These are phyloP conservation scores for Fregata magnificens DNA, from an alignment of 2,113 vertebrate genomes.

Conservation along the genomic window DNA sequence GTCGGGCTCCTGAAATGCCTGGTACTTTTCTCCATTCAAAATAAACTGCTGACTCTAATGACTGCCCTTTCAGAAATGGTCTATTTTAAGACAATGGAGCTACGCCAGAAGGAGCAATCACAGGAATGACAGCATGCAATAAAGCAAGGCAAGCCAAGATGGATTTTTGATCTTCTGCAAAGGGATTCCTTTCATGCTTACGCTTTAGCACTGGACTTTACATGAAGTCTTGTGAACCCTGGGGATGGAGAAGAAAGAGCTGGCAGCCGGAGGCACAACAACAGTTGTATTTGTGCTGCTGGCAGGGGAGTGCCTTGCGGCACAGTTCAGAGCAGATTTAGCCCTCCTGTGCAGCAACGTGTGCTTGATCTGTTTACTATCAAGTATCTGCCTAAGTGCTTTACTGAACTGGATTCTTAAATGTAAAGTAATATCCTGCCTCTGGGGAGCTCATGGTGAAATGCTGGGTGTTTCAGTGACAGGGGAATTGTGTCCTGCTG, in stretches of 20 bases:
- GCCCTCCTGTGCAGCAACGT: neutral
- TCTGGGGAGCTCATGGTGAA: neutral
- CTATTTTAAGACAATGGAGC: conserved; percentile 4
- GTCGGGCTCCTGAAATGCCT: neutral
- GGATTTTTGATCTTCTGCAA: neutral
- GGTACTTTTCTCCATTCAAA: neutral
- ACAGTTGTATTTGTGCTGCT: neutral
- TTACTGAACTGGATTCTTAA: neutral
- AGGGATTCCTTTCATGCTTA: neutral
- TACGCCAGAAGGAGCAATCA: neutral
- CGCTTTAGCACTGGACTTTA: neutral
- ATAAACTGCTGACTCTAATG: conserved; percentile 7
- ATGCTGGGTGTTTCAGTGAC: neutral
- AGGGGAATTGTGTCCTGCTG: neutral
- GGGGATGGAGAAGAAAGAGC: neutral
- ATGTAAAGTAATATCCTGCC: neutral
- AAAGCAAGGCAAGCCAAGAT: neutral
- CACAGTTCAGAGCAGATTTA: neutral
- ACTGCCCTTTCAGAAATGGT: neutral
- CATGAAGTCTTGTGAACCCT: neutral
- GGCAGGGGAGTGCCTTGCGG: neutral
- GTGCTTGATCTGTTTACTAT: neutral
- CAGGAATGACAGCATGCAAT: neutral
- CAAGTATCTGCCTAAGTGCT: neutral
- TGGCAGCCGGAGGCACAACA: neutral